Evolutionary conservation across 2,113 vertebrate genomes (phyloP).

Genomic region (Rhinichthys klamathensis): DNA sequence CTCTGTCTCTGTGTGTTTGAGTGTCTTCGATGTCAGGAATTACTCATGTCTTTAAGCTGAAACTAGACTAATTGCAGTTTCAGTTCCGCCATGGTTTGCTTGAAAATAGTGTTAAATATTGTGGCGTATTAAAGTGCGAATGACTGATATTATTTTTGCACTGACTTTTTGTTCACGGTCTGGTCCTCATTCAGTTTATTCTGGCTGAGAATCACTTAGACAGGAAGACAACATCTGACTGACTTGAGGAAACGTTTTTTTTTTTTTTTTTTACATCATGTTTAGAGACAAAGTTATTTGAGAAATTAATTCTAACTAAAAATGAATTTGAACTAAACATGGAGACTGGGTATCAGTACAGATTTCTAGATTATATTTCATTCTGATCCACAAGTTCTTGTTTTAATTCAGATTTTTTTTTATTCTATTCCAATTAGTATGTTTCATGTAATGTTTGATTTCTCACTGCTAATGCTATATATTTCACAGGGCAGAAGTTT

Average conservation of each 20-base stretch:
- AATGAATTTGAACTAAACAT: too few relatives aligned
- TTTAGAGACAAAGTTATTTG: too few relatives aligned
- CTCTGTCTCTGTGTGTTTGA: slow-evolving; percentile 31
- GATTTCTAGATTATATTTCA: too few relatives aligned
- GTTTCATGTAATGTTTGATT: not conserved
- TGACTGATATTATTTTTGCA: not conserved
- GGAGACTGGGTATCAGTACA: too few relatives aligned
- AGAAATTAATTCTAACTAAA: too few relatives aligned
- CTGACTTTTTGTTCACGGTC: not conserved
- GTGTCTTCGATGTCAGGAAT: slow-evolving; percentile 27
- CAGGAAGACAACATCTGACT: not conserved
- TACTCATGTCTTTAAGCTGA: slow-evolving; percentile 22
- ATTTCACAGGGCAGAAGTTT: not conserved
- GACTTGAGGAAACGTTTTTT: too few relatives aligned
- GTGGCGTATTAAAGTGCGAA: not conserved
- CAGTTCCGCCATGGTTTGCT: not conserved
- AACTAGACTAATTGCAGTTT: not conserved
- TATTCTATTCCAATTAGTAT: not conserved
- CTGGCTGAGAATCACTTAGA: not conserved
- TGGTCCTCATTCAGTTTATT: not conserved
- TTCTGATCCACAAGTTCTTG: too few relatives aligned
- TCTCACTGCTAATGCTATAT: slow-evolving; percentile 1
- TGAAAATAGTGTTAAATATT: not conserved
- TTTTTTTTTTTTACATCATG: too few relatives aligned
- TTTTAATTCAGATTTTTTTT: too few relatives aligned